Evolutionary conservation across 2,888 invertebrate genomes (phyloP), one percentile per base, ranked within the genome.

Genomic region (Leucozona laternaria): DNA sequence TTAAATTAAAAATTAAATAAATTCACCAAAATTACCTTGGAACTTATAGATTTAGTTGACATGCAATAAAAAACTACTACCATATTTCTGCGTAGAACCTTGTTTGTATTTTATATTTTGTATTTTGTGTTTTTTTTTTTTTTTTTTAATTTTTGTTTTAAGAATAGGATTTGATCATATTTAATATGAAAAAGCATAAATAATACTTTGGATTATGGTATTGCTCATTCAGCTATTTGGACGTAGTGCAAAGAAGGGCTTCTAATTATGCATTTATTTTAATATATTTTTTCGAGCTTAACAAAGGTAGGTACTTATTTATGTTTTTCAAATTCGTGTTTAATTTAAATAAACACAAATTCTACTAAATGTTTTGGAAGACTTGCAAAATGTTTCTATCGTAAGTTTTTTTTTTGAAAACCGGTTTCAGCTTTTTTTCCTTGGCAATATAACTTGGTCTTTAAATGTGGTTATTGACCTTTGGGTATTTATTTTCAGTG

Each of bases 61-160:
- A 91, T 86, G 86, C 86, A 91, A 92, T 91, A 91, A 92, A 92
- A 92, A 91, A 91, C 92, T 92, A 92, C 92, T 92, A 92, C 92
- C 91, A 91, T 92, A 92, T 92, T 92, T 90, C 91, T 92, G 91
- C 91, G 89, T 91, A 91, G 91, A 91, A 91, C 91, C 91, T 91
- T 90, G 89, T 58, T 60, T 31, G 48, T 68, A 11, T 22, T 68
- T 68, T 22, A 3, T 48, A 4, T 50, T 40, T 34, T 17, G n/a
- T n/a, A n/a, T n/a, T n/a, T 10, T 76, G 60, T 64, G 70, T 40
- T 55, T 66, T 72, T 31, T 2, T 86, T 72, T 62, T 50, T 22
- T 34, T 43, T 57, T 20, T n/a, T n/a, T n/a, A n/a, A n/a, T 72
- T 62, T 50, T 22, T 34, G 37, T 57, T 20, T 64, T 79, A n/a